Percentiles rank a stretch among this genome's conserved stretches.
These are phyloP conservation scores for Toxotes chatareus DNA, from an alignment of 2,113 vertebrate genomes.

Conservation along the genomic window DNA sequence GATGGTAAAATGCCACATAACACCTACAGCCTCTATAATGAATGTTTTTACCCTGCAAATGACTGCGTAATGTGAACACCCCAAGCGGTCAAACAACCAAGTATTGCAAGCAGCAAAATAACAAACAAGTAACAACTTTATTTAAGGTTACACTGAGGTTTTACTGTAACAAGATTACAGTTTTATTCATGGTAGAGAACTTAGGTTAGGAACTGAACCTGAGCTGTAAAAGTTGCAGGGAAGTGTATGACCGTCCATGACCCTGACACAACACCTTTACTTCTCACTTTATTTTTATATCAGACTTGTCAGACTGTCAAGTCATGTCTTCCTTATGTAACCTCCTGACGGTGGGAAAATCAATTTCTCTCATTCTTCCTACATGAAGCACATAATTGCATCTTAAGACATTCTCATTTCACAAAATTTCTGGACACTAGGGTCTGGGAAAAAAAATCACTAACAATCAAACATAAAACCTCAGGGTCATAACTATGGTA, in stretches of 20 bases:
- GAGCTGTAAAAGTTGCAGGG: background rate
- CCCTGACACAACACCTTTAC: background rate
- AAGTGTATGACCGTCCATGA: background rate
- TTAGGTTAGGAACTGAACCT: background rate
- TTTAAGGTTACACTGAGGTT: background rate
- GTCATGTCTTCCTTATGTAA: slow-evolving; percentile 8
- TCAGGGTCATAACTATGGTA: slow-evolving; percentile 16
- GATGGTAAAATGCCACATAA: background rate
- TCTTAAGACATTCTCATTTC: slow-evolving; percentile 39
- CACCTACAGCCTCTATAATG: background rate
- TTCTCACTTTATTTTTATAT: slow-evolving; percentile 27
- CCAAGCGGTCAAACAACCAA: background rate
- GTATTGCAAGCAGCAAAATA: no score
- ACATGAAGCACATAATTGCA: slow-evolving; percentile 36
- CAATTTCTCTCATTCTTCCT: slow-evolving; percentile 32
- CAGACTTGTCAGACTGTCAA: slow-evolving; percentile 15
- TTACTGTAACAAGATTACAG: background rate
- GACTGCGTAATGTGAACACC: background rate
- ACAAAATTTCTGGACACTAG: slow-evolving; percentile 21
- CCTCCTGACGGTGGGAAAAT: slow-evolving; percentile 32
- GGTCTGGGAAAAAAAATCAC: slow-evolving; percentile 40
- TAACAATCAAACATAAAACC: slow-evolving; percentile 29
- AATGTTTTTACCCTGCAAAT: background rate
- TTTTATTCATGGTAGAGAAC: background rate
- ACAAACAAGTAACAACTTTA: slow-evolving; percentile 1